A percentile compares a stretch with the other conserved stretches of the same genome.
Conservation (phyloP, 2,797 vertebrate genomes). For the Odontamblyopus rebecca region DNA sequence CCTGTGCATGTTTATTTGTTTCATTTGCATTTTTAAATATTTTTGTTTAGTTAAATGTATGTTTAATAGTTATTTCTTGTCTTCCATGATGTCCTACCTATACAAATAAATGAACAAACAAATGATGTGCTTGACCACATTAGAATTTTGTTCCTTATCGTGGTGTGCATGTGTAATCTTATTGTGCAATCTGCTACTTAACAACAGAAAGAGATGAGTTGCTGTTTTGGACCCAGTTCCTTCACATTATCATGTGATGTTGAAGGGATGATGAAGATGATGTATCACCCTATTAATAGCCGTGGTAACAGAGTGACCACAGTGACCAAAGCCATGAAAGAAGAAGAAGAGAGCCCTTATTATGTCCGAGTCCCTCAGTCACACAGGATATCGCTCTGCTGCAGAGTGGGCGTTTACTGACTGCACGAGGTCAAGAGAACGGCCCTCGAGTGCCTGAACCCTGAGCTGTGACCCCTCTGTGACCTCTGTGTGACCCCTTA, state of each 20-base stretch:
- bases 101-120: background rate
- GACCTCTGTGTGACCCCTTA: conserved; percentile 54
- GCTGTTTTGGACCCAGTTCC: conserved; percentile 29
- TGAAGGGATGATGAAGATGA: conserved; percentile 62
- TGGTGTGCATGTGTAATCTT: background rate
- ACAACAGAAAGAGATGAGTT: conserved; percentile 22
- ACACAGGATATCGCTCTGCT: conserved; percentile 66
- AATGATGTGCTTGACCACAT: background rate
- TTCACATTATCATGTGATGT: conserved; percentile 64
- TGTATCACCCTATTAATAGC: conserved; percentile 75
- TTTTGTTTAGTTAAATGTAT: background rate
- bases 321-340: conserved; percentile 50
- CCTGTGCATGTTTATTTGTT: background rate
- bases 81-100: background rate
- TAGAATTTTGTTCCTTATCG: background rate
- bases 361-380: conserved; percentile 66
- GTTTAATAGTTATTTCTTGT: background rate
- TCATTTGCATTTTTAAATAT: background rate
- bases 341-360: conserved; percentile 70
- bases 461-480: conserved; percentile 63
- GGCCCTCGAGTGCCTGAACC: conserved; percentile 45
- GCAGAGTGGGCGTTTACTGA: conserved; percentile 73
- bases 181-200: background rate
- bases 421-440: conserved; percentile 66
- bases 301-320: conserved; percentile 56